Base-by-base conservation (phyloP, 64 coral and sea anemone genomes). In the Stichodactyla helianthus region DNA sequence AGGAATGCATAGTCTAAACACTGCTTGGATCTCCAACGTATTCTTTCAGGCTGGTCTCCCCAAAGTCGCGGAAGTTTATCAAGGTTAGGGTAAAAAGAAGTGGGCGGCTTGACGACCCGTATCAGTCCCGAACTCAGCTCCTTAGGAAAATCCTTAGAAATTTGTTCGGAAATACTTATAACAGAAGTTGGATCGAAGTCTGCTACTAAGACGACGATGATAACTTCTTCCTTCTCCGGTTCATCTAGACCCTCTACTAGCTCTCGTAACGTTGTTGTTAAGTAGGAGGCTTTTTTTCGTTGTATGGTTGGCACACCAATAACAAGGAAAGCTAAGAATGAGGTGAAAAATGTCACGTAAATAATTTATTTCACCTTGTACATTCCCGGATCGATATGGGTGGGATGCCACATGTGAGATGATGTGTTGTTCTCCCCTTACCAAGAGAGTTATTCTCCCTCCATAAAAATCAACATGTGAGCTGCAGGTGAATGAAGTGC, bases 11-110 rank as follows among this genome's bases (percentile, higher is more conserved):
- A 92, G 60, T 92, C 90, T 67, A 92, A 31, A 26, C 86, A 83
- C 59, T 91, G 89, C 53, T 92, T 92, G 9, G 90, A 92, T 11
- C 90, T 71, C 90, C 90, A 92, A 12, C 22, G 78, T 82, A 92
- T 52, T 53, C 86, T 83, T 59, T 88, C 77, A 18, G 86, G 90
- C 50, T 83, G 56, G 78, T 92, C 90, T 13, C 82, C 56, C 90
- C 90, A 92, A 5, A 92, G 44, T 19, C n/a, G 35, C 6, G 90
- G 90, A 27, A 92, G 10, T n/a, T 83, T 88, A 51, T 6, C 31
- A 13, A 92, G 52, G 4, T 20, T 54, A 10, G 90, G 90, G 60
- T 92, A 92, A 26, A 76, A 76, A 5, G 25, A 70, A 54, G 7
- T 79, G 13, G 77, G 61, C 50, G 78, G n/a, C 25, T 92, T 16